Percentiles rank a stretch among this genome's conserved stretches.
Conservation (phyloP, 2,888 invertebrate species). For the Encarsia formosa region DNA sequence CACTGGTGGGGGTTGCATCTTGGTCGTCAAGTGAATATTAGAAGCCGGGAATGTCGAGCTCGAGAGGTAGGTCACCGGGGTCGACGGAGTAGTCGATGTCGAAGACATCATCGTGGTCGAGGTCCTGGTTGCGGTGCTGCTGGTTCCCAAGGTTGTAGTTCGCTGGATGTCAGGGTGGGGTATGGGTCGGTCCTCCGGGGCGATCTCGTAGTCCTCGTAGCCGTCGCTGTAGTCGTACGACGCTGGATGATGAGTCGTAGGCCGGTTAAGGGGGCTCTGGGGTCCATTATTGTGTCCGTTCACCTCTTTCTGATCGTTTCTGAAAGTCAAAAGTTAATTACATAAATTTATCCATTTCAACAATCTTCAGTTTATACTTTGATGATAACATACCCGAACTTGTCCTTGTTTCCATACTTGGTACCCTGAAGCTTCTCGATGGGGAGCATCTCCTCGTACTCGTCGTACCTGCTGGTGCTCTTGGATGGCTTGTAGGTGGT, state of each 20-base stretch:
- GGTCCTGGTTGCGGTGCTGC: neutral
- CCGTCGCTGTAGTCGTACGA: constrained; percentile 40
- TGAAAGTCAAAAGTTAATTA: constrained; percentile 3
- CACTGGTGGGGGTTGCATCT: constrained; percentile 27
- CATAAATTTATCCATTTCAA: constrained; percentile 11
- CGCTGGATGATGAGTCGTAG: constrained; percentile 1
- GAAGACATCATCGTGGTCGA: constrained; percentile 3
- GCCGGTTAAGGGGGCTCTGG: constrained; percentile 14
- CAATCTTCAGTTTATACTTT: too few relatives aligned
- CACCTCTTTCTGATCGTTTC: constrained; percentile 1
- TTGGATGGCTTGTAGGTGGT: constrained; percentile 46
- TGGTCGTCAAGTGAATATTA: constrained; percentile 22
- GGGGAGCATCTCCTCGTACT: constrained; percentile 33
- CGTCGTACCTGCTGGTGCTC: constrained; percentile 23
- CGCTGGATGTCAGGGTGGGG: constrained; percentile 26
- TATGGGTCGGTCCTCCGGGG: constrained; percentile 5
- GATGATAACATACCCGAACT: too few relatives aligned
- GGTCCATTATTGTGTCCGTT: constrained; percentile 27
- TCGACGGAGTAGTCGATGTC: constrained; percentile 4
- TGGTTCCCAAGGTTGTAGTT: neutral
- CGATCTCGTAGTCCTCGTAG: constrained; percentile 32
- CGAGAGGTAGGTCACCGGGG: constrained; percentile 2
- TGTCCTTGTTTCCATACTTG: constrained; percentile 5
- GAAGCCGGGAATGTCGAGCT: neutral
- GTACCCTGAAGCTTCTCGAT: constrained; percentile 39